Conservation (phyloP, 2,113 vertebrate genomes). For the Phylloscopus trochiloides region DNA sequence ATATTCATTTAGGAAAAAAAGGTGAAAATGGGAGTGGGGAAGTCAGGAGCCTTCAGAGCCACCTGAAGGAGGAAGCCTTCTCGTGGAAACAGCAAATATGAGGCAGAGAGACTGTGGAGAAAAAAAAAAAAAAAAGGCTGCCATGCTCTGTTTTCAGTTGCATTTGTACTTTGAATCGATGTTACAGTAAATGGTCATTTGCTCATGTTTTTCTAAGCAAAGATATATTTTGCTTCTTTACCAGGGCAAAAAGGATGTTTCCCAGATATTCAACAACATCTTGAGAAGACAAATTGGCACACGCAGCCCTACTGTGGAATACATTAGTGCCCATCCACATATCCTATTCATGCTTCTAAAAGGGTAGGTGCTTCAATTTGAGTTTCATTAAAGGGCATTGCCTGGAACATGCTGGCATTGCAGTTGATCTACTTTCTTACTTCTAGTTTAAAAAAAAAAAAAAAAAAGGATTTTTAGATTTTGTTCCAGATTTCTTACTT, state of each 20-base stretch:
- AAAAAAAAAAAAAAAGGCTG: not conserved
- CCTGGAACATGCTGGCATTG: not conserved
- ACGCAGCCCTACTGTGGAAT: slow-evolving; percentile 91
- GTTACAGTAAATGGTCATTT: not conserved
- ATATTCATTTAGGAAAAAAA: not conserved
- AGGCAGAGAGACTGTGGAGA: not conserved
- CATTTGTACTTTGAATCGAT: not conserved
- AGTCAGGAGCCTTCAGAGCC: not conserved
- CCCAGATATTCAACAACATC: slow-evolving; percentile 99
- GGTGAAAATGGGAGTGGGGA: not conserved
- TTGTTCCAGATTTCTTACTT: not conserved
- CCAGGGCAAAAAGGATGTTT: slow-evolving; percentile 96
- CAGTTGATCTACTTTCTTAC: not conserved
- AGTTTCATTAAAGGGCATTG: not conserved
- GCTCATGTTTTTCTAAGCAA: not conserved
- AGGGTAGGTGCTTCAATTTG: slow-evolving; percentile 78
- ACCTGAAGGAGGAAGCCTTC: rapidly evolving
- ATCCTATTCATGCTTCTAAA: slow-evolving; percentile 93
- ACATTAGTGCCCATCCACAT: slow-evolving; percentile 92
- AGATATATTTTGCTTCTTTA: slow-evolving; percentile 30
- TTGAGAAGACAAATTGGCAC: slow-evolving; percentile 93
- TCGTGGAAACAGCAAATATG: not conserved
- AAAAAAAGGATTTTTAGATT: not conserved
- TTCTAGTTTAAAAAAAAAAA: not conserved
- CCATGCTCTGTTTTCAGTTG: not conserved